Base-by-base conservation (phyloP, 2,113 vertebrate genomes). In the Hemichromis elongatus region DNA sequence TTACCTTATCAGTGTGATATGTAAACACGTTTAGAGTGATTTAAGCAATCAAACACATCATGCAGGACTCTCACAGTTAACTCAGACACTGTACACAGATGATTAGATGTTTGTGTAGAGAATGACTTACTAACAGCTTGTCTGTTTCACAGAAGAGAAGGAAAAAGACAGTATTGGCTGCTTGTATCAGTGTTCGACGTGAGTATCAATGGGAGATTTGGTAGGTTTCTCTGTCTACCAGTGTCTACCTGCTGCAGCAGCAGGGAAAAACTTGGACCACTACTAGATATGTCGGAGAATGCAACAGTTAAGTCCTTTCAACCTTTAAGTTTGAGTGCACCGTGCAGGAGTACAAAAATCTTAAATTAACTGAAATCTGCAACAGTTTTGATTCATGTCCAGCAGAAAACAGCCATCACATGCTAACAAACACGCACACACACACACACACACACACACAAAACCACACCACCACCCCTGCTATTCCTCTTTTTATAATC, bases 401-500 rank as follows among this genome's bases (percentile, higher is more conserved):
- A 73, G 21, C 54, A 75, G 24, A 56, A 75, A 82, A 10, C 37
- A 52, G 3, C 18, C 6, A 54, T 81, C 47, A 50, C 19, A 13
- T 37, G 75, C 47, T 19, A 66, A 50, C 37, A n/a, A 37, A 55
- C 26, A 77, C 2, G 57, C 12, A 61, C 16, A 37, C 8, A 52
- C 6, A 3, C 47, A 9, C 47, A 4, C 45, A 19, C 2, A 28
- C 3, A 6, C 9, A 33, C 66, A 70, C 26, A 30, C 4, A 73
- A 84, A 61, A 66, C 77, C 61, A 53, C 4, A 30, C 77, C 68
- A 4, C 24, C n/a, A 6, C 56, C 82, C 56, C 12, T 57, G 78
- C 84, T 80, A 77, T 77, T 80, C 63, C 77, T 88, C 80, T 52
- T 84, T 84, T 40, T 52, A 68, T 95, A 94, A 95, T 93, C 88